A percentile compares a stretch with the other conserved stretches of the same genome.
These are phyloP conservation scores for Paramisgurnus dabryanus DNA, from an alignment of 2,113 vertebrate species.

Conservation along the genomic window DNA sequence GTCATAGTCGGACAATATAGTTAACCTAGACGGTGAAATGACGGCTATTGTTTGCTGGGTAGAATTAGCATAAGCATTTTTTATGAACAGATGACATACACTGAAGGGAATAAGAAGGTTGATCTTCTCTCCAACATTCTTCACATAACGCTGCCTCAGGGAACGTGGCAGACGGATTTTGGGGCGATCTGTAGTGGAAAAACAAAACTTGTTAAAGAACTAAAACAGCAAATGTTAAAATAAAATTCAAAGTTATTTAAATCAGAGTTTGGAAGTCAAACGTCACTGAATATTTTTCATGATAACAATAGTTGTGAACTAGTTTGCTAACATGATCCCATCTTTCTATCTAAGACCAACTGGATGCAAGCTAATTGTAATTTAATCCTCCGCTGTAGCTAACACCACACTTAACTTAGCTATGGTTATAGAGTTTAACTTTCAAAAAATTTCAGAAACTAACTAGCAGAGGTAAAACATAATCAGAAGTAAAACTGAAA, in stretches of 20 bases:
- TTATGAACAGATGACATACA: conserved; percentile 70
- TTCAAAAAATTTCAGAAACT: not conserved
- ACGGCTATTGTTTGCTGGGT: no score
- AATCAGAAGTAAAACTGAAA: not conserved
- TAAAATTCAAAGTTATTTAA: no score
- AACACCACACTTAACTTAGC: not conserved
- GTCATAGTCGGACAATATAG: no score
- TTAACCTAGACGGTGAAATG: no score
- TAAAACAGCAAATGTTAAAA: no score
- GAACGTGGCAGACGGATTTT: conserved; percentile 90
- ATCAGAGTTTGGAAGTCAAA: not conserved
- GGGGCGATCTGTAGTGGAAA: conserved; percentile 78
- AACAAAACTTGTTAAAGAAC: not conserved
- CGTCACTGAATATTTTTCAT: no score
- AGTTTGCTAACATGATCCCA: not conserved
- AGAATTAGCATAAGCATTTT: no score
- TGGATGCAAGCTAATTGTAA: not conserved
- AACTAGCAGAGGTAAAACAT: no score
- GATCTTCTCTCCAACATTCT: conserved; percentile 79
- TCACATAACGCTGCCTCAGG: conserved; percentile 84
- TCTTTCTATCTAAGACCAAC: not conserved
- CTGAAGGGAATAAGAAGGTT: conserved; percentile 93
- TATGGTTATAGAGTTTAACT: not conserved
- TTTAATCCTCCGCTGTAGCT: not conserved
- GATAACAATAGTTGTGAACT: no score